Conservation (phyloP, 1,140 invertebrate species). For the Oryctes rhinoceros region DNA sequence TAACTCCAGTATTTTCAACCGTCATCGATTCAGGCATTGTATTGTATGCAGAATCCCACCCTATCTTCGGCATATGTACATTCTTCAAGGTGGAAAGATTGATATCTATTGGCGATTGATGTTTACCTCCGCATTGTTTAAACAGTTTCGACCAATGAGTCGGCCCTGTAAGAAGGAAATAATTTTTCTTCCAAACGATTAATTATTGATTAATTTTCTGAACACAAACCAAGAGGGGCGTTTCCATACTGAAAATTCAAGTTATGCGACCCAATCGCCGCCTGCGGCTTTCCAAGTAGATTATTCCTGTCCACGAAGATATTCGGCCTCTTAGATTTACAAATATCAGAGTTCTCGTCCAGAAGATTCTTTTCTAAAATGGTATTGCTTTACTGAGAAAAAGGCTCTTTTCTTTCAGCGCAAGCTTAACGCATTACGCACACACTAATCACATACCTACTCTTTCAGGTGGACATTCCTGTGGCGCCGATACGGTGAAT, state of each 20-base stretch:
- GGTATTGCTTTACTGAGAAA: not conserved
- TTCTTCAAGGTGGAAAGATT: constrained; percentile 33
- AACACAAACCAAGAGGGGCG: not conserved
- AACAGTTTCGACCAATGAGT: constrained; percentile 31
- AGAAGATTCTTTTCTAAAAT: constrained; percentile 16
- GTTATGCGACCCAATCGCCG: not conserved
- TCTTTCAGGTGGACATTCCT: not conserved
- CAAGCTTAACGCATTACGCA: not conserved
- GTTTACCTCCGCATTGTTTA: constrained; percentile 38
- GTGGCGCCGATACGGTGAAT: not conserved
- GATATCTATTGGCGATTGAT: constrained; percentile 43
- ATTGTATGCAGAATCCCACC: constrained; percentile 17
- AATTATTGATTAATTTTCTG: constrained; percentile 2
- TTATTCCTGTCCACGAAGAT: constrained; percentile 40
- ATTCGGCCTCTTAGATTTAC: constrained; percentile 37
- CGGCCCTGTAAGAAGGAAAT: constrained; percentile 28
- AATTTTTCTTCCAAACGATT: too few relatives aligned
- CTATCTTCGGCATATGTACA: constrained; percentile 29
- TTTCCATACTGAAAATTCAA: constrained; percentile 17
- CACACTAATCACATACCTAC: not conserved
- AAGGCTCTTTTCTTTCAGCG: not conserved
- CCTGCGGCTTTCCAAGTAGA: constrained; percentile 23
- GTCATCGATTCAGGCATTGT: constrained; percentile 34
- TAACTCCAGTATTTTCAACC: constrained; percentile 28
- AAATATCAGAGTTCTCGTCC: not conserved